Evolutionary conservation across 1,140 invertebrate species (phyloP).

Genomic region (Akabosia matsudoensis): DNA sequence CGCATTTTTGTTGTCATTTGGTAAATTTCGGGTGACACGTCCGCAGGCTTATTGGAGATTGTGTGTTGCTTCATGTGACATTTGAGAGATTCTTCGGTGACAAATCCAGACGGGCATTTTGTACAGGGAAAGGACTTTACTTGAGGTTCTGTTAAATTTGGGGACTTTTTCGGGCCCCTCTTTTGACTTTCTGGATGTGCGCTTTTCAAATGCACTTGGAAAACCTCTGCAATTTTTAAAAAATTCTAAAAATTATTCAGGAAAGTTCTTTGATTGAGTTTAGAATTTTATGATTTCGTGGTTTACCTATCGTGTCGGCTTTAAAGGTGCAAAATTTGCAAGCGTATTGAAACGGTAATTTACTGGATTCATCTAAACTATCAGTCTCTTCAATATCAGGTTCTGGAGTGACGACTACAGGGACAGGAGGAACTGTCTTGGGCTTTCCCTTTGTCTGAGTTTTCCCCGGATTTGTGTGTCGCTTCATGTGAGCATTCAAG

Average conservation of each 20-base stretch:
- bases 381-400: not conserved
- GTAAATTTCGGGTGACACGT: not conserved
- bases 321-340: slow-evolving; percentile 33
- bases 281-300: not conserved
- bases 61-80: slow-evolving; percentile 42
- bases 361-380: not conserved
- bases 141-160: slow-evolving; percentile 9
- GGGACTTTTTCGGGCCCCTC: too few relatives aligned
- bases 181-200: not conserved
- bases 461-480: slow-evolving; percentile 10
- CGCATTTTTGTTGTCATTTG: not conserved
- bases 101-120: slow-evolving; percentile 34
- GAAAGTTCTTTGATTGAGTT: not conserved
- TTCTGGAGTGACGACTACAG: too few relatives aligned
- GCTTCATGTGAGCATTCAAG: slow-evolving; percentile 36
- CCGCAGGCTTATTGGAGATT: not conserved
- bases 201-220: slow-evolving; percentile 30
- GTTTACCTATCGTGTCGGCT: slow-evolving; percentile 30
- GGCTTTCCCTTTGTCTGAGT: not conserved
- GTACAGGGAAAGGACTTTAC: not conserved
- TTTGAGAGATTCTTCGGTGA: slow-evolving; percentile 33
- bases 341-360: slow-evolving; percentile 32
- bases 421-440: not conserved
- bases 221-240: not conserved
- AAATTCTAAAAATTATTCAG: not conserved